A percentile compares a stretch with the other conserved stretches of the same genome.
Evolutionary conservation across 2,113 vertebrate genomes (phyloP).

Genomic region (Microtus montanus): DNA sequence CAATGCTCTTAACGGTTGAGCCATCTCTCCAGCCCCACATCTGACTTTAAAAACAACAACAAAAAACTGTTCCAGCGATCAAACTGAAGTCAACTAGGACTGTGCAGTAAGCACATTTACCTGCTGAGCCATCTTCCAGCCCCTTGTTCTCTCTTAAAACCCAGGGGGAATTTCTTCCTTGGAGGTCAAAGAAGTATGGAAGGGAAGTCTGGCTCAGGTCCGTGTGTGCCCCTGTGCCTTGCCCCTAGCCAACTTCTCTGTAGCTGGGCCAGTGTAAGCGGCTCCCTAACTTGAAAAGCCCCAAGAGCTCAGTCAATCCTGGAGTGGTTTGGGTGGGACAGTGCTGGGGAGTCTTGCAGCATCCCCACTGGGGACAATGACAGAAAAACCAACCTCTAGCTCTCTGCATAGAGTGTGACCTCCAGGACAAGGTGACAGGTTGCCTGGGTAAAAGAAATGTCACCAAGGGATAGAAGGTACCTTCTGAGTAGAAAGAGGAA

Average conservation of each 20-base stretch:
- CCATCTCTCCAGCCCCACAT: neutral
- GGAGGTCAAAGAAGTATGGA: neutral
- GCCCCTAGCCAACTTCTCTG: neutral
- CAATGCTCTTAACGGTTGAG: neutral
- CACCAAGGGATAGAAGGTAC: neutral
- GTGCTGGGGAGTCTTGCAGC: neutral
- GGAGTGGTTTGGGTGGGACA: neutral
- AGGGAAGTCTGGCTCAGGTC: fast-evolving
- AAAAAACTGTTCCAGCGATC: neutral
- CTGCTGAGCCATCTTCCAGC: neutral
- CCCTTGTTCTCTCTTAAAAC: neutral
- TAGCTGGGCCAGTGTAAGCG: neutral
- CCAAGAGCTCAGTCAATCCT: neutral
- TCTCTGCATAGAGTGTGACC: neutral
- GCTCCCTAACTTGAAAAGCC: neutral
- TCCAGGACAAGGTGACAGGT: neutral
- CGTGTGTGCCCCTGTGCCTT: fast-evolving
- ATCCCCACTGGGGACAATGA: fast-evolving
- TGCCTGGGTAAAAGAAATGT: neutral
- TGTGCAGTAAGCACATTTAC: neutral
- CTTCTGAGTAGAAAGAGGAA: neutral
- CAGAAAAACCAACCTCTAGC: neutral
- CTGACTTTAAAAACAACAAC: neutral
- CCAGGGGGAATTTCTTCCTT: neutral
- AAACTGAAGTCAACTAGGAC: neutral